These are phyloP conservation scores for Drosophila recens DNA, from an alignment of 2,888 invertebrate species.

Conservation along the genomic window DNA sequence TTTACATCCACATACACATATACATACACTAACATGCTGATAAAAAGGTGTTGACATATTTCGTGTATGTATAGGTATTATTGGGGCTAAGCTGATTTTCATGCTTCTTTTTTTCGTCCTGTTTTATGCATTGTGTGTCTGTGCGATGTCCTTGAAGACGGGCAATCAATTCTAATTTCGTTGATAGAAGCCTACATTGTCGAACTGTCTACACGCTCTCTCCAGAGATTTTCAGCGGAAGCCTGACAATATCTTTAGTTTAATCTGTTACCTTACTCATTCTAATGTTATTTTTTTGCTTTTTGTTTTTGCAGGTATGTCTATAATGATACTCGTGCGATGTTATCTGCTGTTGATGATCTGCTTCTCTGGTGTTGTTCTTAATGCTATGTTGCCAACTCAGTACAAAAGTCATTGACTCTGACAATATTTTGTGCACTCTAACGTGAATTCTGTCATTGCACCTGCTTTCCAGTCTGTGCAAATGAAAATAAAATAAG, in stretches of 20 bases:
- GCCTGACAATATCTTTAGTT: slow-evolving; percentile 3
- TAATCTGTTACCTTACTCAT: not conserved
- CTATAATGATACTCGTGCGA: slow-evolving; percentile 2
- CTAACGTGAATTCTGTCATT: slow-evolving; percentile 44
- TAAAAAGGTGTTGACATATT: slow-evolving; percentile 76
- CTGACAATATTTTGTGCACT: slow-evolving; percentile 46
- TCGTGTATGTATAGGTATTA: slow-evolving; percentile 52
- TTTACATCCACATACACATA: slow-evolving; percentile 4
- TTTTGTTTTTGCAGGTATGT: slow-evolving; percentile 64
- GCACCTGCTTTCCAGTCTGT: slow-evolving; percentile 8
- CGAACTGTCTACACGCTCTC: slow-evolving; percentile 20
- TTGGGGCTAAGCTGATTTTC: slow-evolving; percentile 61
- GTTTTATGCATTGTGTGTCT: slow-evolving; percentile 29
- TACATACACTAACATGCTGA: slow-evolving; percentile 1
- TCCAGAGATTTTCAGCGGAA: slow-evolving; percentile 14
- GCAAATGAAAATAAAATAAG: slow-evolving; percentile 24
- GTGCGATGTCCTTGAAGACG: slow-evolving; percentile 42
- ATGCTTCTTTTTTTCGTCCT: slow-evolving; percentile 18
- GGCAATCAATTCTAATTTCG: slow-evolving; percentile 74
- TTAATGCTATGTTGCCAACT: slow-evolving; percentile 17
- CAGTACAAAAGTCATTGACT: slow-evolving; percentile 37
- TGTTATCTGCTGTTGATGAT: slow-evolving; percentile 12
- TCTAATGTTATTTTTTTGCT: slow-evolving; percentile 21
- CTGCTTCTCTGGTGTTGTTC: not conserved
- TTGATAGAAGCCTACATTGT: slow-evolving; percentile 9